Percentiles rank a stretch among this genome's conserved stretches.
phyloP scores from a whole-genome alignment of 64 coral and sea anemone genomes.

The Stichodactyla mertensii region DNA sequence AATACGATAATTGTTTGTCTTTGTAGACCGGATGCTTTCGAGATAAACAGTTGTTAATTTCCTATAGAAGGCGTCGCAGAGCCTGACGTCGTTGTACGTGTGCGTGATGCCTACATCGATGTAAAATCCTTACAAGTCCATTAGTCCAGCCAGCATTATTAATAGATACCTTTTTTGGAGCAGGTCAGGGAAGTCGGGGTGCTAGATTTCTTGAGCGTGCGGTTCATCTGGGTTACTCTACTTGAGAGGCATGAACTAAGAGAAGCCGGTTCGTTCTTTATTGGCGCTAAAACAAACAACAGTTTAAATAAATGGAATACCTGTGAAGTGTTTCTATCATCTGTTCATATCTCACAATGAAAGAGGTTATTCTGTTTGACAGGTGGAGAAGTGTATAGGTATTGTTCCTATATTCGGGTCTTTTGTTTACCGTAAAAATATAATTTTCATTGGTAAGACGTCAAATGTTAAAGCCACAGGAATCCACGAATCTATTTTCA shows the following conservation, averaged over 20 bases:
- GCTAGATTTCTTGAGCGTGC: neutral
- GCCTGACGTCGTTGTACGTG: neutral
- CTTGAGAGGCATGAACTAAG: too few species aligned
- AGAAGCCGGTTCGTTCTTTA: too few species aligned
- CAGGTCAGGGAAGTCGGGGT: neutral
- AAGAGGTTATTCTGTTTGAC: neutral
- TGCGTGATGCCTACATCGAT: neutral
- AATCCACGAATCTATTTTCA: too few species aligned
- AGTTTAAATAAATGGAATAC: neutral
- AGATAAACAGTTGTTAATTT: slow-evolving; percentile 8
- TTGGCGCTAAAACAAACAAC: neutral
- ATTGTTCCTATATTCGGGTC: neutral
- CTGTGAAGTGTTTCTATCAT: neutral
- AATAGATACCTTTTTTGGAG: neutral
- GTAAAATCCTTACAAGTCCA: neutral
- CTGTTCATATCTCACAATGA: neutral
- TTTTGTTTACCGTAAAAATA: neutral
- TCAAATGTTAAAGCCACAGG: neutral
- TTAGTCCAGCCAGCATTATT: neutral
- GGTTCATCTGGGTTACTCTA: neutral
- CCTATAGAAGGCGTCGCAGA: neutral
- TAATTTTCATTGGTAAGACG: neutral
- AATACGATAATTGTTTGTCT: slow-evolving; percentile 16
- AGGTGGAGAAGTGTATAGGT: neutral
- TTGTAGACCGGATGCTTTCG: neutral